Conservation (phyloP, 2,888 invertebrate genomes). For the Drosophila melanosoma region DNA sequence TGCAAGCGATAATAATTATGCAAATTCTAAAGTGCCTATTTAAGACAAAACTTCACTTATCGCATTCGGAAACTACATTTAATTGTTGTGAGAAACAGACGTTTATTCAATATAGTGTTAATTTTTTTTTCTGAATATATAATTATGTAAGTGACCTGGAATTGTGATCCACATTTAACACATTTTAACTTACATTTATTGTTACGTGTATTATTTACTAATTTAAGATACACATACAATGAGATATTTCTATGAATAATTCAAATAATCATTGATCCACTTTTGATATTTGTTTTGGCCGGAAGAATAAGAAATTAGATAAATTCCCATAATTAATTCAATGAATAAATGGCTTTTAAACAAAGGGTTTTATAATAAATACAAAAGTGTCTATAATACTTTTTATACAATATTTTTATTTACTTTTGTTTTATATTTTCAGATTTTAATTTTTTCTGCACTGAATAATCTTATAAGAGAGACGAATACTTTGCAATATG, state of each 20-base stretch:
- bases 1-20: slow-evolving; percentile 24
- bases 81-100: slow-evolving; percentile 28
- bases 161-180: background rate
- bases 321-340: background rate
- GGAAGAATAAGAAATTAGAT: background rate
- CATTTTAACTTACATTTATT: background rate
- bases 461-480: background rate
- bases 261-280: background rate
- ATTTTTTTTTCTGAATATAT: background rate
- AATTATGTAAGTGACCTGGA: background rate
- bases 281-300: background rate
- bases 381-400: background rate
- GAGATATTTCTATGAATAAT: background rate
- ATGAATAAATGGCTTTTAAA: background rate
- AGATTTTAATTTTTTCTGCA: background rate
- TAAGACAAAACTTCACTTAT: background rate
- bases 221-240: background rate
- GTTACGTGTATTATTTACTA: background rate
- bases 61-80: slow-evolving; percentile 24
- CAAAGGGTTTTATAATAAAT: background rate
- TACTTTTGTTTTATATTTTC: background rate
- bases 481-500: background rate
- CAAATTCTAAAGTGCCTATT: slow-evolving; percentile 15
- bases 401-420: background rate
- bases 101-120: background rate